These are phyloP conservation scores for Poeciliopsis infans DNA, from an alignment of 2,797 vertebrate genomes.

Conservation along the genomic window DNA sequence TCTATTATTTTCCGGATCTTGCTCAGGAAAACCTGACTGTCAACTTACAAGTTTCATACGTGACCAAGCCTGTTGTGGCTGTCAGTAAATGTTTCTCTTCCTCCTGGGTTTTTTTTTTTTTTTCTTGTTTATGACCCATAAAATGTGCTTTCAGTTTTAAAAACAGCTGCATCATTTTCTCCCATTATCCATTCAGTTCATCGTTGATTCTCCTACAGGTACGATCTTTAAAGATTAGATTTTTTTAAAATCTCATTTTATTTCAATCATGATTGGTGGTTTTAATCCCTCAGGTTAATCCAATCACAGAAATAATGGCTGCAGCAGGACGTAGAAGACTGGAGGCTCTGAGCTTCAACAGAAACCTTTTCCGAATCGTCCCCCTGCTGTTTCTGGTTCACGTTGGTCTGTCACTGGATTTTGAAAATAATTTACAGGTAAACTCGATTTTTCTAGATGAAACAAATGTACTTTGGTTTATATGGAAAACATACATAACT, in stretches of 20 bases:
- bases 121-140: not conserved
- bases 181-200: not conserved
- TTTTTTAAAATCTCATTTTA: not conserved
- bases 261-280: not conserved
- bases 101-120: not conserved
- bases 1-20: too few species aligned
- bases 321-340: not conserved
- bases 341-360: not conserved
- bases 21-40: too few species aligned
- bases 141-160: not conserved
- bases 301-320: not conserved
- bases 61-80: not conserved
- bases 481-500: not conserved
- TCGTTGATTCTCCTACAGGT: not conserved
- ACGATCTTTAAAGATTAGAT: not conserved
- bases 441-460: not conserved
- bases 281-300: not conserved
- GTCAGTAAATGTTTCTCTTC: not conserved
- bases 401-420: not conserved
- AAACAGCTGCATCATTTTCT: not conserved
- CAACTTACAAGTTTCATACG: not conserved
- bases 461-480: not conserved
- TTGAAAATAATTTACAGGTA: not conserved
- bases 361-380: not conserved
- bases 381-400: not conserved